Base-by-base conservation (phyloP, 1,140 invertebrate genomes). In the Melitaea cinxia region DNA sequence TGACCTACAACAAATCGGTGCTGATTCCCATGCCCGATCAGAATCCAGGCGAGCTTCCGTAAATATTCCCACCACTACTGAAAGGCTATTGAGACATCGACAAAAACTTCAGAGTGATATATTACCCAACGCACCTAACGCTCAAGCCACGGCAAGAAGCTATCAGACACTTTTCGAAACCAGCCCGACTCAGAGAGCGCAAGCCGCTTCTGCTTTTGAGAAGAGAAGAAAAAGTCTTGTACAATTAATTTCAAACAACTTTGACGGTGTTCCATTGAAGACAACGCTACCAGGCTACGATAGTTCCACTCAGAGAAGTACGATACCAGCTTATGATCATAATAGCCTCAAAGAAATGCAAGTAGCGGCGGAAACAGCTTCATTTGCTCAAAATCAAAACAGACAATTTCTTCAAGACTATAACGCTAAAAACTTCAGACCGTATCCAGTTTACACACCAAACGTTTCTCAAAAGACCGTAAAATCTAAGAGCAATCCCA, bases 331-430 rank as follows among this genome's bases (percentile, higher is more conserved):
- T 1, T 76, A 77, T n/a, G 83, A 89, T 55, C 79, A 77, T 52
- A 87, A 78, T 45, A 80, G 72, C 17, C 58, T 85, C 0, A 93
- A 90, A 67, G 95, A 96, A 79, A 93, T 93, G 55, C 95, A 96
- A 82, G 92, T 95, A 1, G 92, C 94, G 0, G 94, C 95, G 1
- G 96, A 96, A 83, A 94, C 94, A 1, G 94, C 95, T 0, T 94
- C 94, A 0, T 95, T 95, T 75, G 93, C 94, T 0, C 93, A 93
- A 23, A 94, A 88, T 53, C 87, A 91, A 65, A 91, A 91, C 58
- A 80, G 80, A 55, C 88, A 85, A 72, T 88, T 79, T 60, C 68
- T 85, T 58, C 89, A 85, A 73, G 83, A 91, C 50, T 86, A 82
- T 26, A 82, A 83, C 42, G 82, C 64, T 37, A 91, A 91, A 61